Base-by-base conservation (phyloP, 1,140 invertebrate species). In the Drosophila suzukii region DNA sequence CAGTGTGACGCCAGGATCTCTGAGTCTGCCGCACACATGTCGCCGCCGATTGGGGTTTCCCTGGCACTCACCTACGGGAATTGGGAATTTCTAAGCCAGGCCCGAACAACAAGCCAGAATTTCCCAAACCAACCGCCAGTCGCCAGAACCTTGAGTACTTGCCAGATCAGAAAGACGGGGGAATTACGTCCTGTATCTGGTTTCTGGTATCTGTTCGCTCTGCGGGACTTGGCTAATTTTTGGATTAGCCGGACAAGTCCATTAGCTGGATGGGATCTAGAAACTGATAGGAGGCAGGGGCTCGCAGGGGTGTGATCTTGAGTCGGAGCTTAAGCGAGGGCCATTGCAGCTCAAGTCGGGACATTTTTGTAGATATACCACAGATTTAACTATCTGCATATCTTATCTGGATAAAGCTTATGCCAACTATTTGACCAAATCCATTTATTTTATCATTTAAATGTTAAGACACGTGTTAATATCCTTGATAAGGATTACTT, bases 11-110 rank as follows among this genome's bases (percentile, higher is more conserved):
- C 74, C 84, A 74, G 59, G 30, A 30, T 46, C 38, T 30, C 36
- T 27, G 41, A 32, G 79, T 82, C 84, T 89, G 84, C 32, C 66
- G 80, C 77, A 89, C 84, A 89, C 85, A 89, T 89, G 84, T 89
- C 17, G 41, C 62, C 49, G n/a, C 54, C 24, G 32, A 66, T 63
- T 73, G 85, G 84, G 74, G 77, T 78, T 89, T 89, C 70, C 82
- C 82, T 82, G 56, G 41, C 32, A 49, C 41, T 56, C 73, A 30
- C 11, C 49, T 15, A 27, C 59, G 85, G 84, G 77, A 78, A 89
- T 84, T 89, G 85, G 84, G 80, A 81, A 89, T 89, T 89, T 89
- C 82, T 88, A 78, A 85, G 81, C 76, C 81, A 71, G 65, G 67
- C n/a, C 30, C 27, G 49, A 34, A 34, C 30, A 17, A 15, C 30